Percentiles rank a stretch among this genome's conserved stretches.
Conservation (phyloP, 2,888 invertebrate genomes). For the Anticlea derivata region DNA sequence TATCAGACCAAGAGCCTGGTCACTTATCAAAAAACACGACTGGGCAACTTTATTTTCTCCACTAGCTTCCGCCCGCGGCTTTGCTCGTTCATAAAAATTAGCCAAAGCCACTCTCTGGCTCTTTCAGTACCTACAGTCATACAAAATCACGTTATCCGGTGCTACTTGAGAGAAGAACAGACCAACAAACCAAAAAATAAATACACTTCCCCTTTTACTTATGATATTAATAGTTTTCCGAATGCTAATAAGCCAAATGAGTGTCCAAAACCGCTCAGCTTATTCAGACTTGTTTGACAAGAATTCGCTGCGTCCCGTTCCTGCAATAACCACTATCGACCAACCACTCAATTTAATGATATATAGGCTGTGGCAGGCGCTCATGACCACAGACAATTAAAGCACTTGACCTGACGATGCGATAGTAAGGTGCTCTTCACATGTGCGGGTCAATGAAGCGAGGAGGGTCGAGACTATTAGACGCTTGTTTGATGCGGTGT, state of each 20-base stretch:
- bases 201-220: too few species aligned
- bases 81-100: too few species aligned
- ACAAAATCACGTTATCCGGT: too few species aligned
- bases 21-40: neutral
- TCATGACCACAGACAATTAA: slow-evolving; percentile 59
- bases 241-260: neutral
- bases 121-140: too few species aligned
- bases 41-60: too few species aligned
- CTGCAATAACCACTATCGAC: slow-evolving; percentile 13
- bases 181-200: too few species aligned
- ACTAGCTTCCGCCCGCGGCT: too few species aligned
- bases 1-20: neutral
- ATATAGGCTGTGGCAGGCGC: slow-evolving; percentile 28
- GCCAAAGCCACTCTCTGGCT: too few species aligned
- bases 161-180: too few species aligned
- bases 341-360: slow-evolving; percentile 24
- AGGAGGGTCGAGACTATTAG: slow-evolving; percentile 49
- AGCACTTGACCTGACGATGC: slow-evolving; percentile 62
- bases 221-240: too few species aligned
- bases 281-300: neutral
- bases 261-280: neutral
- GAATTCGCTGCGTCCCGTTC: neutral
- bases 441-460: slow-evolving; percentile 53
- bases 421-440: slow-evolving; percentile 47
- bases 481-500: slow-evolving; percentile 35